Conservation (phyloP, 1,140 invertebrate genomes). For the Lanistes nyassanus region DNA sequence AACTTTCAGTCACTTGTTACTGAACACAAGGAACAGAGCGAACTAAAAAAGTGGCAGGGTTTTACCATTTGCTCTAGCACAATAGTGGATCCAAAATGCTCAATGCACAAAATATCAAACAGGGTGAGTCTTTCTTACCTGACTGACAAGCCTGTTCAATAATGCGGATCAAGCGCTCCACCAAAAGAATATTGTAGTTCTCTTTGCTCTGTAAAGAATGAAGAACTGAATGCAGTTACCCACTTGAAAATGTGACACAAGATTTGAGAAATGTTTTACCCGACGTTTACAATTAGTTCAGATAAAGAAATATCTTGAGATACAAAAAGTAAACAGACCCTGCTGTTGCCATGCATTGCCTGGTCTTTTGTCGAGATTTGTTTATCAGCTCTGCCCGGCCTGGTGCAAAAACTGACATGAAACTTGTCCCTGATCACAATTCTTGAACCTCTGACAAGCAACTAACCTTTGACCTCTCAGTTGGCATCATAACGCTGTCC, state of each 20-base stretch:
- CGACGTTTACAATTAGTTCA: background rate
- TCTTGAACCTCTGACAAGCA: background rate
- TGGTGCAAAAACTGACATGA: too few species aligned
- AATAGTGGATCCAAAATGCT: too few species aligned
- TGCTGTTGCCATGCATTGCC: background rate
- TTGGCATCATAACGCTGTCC: conserved; percentile 74
- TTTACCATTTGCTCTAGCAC: too few species aligned
- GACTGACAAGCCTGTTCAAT: conserved; percentile 82
- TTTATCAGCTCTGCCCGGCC: background rate
- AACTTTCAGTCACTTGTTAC: too few species aligned
- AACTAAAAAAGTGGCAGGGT: too few species aligned
- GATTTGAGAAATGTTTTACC: background rate
- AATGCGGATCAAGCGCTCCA: conserved; percentile 83
- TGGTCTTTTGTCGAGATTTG: too few species aligned
- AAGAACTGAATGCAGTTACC: background rate
- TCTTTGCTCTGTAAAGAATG: conserved; percentile 45
- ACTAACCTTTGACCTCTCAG: conserved; percentile 66
- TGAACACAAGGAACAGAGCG: too few species aligned
- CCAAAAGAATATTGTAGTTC: conserved; percentile 78
- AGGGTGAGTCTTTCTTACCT: too few species aligned
- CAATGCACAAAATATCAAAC: too few species aligned
- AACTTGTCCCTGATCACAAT: too few species aligned
- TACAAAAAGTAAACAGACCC: background rate
- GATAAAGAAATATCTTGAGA: background rate
- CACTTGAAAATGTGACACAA: background rate